Evolutionary conservation across 2,888 invertebrate species (phyloP), one percentile per base, ranked within the genome.

Genomic region (Embidobia sp.): DNA sequence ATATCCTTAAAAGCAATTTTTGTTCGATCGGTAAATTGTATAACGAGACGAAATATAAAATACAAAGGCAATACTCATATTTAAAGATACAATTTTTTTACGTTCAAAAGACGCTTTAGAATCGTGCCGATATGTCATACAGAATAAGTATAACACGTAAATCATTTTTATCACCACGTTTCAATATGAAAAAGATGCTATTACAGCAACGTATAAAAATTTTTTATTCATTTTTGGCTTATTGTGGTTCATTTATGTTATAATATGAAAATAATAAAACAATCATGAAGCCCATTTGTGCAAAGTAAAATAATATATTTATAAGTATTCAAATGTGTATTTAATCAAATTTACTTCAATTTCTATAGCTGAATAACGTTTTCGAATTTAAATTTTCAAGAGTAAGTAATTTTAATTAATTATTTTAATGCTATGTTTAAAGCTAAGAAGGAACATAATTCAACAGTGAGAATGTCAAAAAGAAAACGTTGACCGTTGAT

Each of bases 31-130:
- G 46, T 27, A 48, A 61, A 61, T 35, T 18, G 27, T 61, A 61
- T 46, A 46, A 61, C 57, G 42, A 61, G 46, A 48, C 61, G 61
- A 61, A 61, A 61, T 61, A 61, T 57, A 37, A 61, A 61, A 46
- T 46, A 61, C 61, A 48, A 61, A 48, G 15, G 46, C 35, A 19
- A 46, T 29, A 10, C 11, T 61, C 61, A 61, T 61, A 35, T 61
- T 35, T 61, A 37, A 48, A 59, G 46, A 59, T 33, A 46, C 46
- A 46, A 35, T n/a, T 61, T 61, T 61, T 61, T 61, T 61, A 48
- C 26, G 35, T 61, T 61, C 15, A 61, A 61, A 66, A 55, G 49
- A 66, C 26, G 22, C 55, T 66, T 35, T 46, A 27, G 44, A 44
- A 55, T 18, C 16, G 51, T 31, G 10, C 40, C 59, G 44, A 51